A percentile compares a stretch with the other conserved stretches of the same genome.
phyloP scores from a whole-genome alignment of 2,113 vertebrate genomes.

The Macquaria ambigua region DNA sequence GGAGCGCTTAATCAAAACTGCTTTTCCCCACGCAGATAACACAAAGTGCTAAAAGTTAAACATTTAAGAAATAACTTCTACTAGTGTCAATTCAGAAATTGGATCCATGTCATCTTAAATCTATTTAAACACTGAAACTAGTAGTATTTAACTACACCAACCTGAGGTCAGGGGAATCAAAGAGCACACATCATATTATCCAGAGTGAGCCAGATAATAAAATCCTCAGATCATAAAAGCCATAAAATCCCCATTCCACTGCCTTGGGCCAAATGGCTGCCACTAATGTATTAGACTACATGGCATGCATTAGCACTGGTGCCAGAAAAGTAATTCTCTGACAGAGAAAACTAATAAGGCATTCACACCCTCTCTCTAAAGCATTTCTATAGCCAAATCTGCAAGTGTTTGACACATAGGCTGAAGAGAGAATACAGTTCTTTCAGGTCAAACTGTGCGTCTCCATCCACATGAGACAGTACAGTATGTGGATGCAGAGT shows the following conservation, averaged over 20 bases:
- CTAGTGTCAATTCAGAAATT: slow-evolving; percentile 46
- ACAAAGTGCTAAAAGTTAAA: slow-evolving; percentile 47
- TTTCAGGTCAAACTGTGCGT: slow-evolving; percentile 43
- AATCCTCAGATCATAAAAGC: slow-evolving; percentile 80
- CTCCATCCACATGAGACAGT: slow-evolving; percentile 18
- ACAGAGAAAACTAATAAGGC: slow-evolving; percentile 67
- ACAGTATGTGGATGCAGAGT: slow-evolving; percentile 24
- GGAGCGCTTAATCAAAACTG: slow-evolving; percentile 60
- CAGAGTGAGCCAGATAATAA: slow-evolving; percentile 76
- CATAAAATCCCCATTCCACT: slow-evolving; percentile 71
- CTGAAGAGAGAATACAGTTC: slow-evolving; percentile 11
- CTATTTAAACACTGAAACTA: slow-evolving; percentile 63
- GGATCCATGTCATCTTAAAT: slow-evolving; percentile 62
- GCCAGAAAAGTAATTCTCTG: slow-evolving; percentile 66
- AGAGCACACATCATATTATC: slow-evolving; percentile 69
- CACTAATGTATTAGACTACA: slow-evolving; percentile 74
- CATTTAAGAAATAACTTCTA: slow-evolving; percentile 58
- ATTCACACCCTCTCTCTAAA: slow-evolving; percentile 47
- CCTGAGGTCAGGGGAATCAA: slow-evolving; percentile 72
- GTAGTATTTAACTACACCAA: slow-evolving; percentile 61
- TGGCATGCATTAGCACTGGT: slow-evolving; percentile 60
- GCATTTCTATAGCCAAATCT: slow-evolving; percentile 34
- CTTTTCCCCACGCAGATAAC: slow-evolving; percentile 50
- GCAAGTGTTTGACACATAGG: slow-evolving; percentile 42
- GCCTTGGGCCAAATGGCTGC: slow-evolving; percentile 71